Conservation (phyloP, 2,113 vertebrate genomes). For the Stomatorhinus ivindoensis region DNA sequence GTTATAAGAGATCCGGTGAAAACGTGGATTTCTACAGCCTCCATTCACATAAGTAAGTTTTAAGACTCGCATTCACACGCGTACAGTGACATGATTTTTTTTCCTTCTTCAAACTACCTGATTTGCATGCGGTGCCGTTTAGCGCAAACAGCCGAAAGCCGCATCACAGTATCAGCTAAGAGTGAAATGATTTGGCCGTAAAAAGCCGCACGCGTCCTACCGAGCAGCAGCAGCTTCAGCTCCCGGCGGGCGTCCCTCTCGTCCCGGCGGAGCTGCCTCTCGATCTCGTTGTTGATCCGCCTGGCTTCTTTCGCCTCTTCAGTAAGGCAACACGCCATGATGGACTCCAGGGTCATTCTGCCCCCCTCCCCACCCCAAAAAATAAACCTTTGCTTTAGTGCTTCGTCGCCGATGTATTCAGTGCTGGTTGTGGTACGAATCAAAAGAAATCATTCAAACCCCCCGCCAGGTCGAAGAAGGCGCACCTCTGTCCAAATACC, state of each 20-base stretch:
- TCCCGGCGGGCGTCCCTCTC: slow-evolving; percentile 70
- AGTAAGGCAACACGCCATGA: slow-evolving; percentile 79
- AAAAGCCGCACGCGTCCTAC: slow-evolving; percentile 43
- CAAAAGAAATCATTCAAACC: slow-evolving; percentile 31
- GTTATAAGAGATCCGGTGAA: background rate
- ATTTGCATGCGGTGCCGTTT: slow-evolving; percentile 18
- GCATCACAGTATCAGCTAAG: background rate
- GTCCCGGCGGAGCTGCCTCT: slow-evolving; percentile 70
- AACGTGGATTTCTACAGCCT: background rate
- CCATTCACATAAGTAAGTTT: background rate
- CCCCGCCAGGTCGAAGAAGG: background rate
- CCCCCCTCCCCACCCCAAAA: background rate
- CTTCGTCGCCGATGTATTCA: slow-evolving; percentile 36
- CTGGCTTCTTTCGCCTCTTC: slow-evolving; percentile 74
- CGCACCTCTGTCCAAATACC: slow-evolving; percentile 25
- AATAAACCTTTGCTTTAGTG: background rate
- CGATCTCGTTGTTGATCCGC: slow-evolving; percentile 73
- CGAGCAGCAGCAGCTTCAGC: slow-evolving; percentile 67
- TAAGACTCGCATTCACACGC: background rate
- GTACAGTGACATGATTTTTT: background rate
- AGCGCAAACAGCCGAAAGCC: background rate
- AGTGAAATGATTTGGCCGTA: background rate
- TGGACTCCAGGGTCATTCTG: slow-evolving; percentile 76
- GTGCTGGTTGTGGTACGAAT: slow-evolving; percentile 5
- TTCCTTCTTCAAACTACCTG: background rate